phyloP scores from a whole-genome alignment of 2,888 invertebrate species.

The Thereva unica region DNA sequence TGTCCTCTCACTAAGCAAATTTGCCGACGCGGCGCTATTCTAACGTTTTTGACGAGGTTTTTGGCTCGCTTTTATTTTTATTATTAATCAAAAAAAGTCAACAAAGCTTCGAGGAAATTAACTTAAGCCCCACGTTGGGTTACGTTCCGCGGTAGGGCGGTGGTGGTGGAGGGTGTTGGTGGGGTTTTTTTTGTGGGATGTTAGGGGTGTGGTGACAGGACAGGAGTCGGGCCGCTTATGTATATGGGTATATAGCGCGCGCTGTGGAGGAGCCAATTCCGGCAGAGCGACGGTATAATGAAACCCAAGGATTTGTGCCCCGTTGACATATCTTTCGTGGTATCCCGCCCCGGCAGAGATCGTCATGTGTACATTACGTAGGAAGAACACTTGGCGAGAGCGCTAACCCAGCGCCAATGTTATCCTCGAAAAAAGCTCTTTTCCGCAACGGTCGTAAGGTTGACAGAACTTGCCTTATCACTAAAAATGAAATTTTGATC shows the following conservation, averaged over 20 bases:
- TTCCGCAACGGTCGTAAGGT: constrained; percentile 19
- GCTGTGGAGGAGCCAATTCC: constrained; percentile 8
- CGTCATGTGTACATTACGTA: constrained; percentile 6
- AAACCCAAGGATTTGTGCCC: constrained; percentile 21
- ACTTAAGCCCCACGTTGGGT: constrained; percentile 1
- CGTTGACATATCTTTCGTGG: constrained; percentile 11
- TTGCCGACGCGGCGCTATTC: constrained; percentile 11
- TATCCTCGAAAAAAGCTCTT: neutral
- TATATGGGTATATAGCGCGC: no score
- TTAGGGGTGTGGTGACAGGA: no score
- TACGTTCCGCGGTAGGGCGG: constrained; percentile 2
- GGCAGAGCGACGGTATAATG: constrained; percentile 28
- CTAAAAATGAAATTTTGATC: constrained; percentile 42
- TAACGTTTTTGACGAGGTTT: neutral
- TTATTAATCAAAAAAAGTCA: constrained; percentile 37
- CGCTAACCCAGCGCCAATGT: neutral
- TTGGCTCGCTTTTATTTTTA: constrained; percentile 25
- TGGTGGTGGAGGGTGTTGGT: no score
- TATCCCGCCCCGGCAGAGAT: neutral
- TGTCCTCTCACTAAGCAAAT: constrained; percentile 24
- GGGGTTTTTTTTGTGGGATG: no score
- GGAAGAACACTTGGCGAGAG: constrained; percentile 7
- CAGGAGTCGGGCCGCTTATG: no score
- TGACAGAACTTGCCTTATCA: constrained; percentile 43
- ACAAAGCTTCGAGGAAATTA: constrained; percentile 30